Base-by-base conservation (phyloP, 2,888 invertebrate genomes). In the Ichneumon xanthorius region DNA sequence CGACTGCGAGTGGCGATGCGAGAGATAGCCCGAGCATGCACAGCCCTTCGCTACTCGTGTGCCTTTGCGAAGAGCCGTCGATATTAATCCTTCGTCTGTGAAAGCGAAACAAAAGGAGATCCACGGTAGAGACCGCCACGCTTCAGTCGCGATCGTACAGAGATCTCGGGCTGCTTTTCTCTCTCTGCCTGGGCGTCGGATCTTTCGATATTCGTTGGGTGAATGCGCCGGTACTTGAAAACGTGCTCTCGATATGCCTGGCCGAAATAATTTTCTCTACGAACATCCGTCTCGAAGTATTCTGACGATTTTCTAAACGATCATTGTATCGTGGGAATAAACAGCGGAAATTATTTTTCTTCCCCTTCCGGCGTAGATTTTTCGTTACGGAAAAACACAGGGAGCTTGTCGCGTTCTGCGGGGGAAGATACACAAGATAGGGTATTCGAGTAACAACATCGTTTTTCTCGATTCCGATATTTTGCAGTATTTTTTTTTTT, bases 61-160 rank as follows among this genome's bases (percentile, higher is more conserved):
- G 63, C 22, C 67, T 37, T 22, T 16, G 76, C 30, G 16, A 65
- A 53, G 76, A 53, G 33, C 50, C 76, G 50, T 53, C 65, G 76
- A 76, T 76, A 65, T 76, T 65, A 65, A 76, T 76, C 63, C 50
- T 53, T 65, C 75, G 48, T 65, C 65, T 37, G 50, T 65, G 48
- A 11, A 45, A 30, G 48, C 63, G 75, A 75, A 63, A 75, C 75
- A 63, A 75, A 63, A 33, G 63, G 33, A 63, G 30, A 63, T 63
- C 63, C 30, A 63, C 30, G 14, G 33, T 26, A 14, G 58, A 58
- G 58, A 48, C 26, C 16, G 30, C 16, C 26, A 33, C 63, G 30
- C 63, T 33, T 30, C 63, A 2, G 14, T 30, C 63, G 63, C 63
- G 33, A 63, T 33, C 63, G 30, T n/a, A 2, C 45, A 33, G 63